Evolutionary conservation across 2,797 vertebrate genomes (phyloP).

Genomic region (Zonotrichia albicollis): DNA sequence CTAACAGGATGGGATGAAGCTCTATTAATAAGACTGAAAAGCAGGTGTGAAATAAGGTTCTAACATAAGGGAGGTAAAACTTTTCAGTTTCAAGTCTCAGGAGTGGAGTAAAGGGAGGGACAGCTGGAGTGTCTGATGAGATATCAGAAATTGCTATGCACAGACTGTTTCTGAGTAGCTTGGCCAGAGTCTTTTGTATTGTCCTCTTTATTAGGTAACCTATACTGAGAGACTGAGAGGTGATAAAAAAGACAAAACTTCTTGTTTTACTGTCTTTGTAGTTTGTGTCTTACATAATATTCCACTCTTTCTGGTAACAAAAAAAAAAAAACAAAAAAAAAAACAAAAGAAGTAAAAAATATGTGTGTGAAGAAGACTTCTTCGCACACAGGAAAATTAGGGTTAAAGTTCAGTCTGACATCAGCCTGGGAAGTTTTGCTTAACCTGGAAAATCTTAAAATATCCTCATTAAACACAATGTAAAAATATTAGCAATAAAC

Average conservation of each 20-base stretch:
- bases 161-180: neutral
- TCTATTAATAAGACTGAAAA: neutral
- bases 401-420: neutral
- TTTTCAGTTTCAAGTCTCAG: neutral
- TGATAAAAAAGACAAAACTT: neutral
- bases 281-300: neutral
- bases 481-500: neutral
- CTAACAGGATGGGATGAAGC: neutral
- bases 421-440: neutral
- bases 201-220: neutral
- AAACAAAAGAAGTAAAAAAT: neutral
- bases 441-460: neutral
- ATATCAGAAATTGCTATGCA: neutral
- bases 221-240: neutral
- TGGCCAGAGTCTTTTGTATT: neutral
- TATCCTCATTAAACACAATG: neutral
- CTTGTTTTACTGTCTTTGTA: neutral
- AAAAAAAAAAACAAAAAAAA: too few species aligned
- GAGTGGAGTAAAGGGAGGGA: neutral
- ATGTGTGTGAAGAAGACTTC: rapidly evolving
- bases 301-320: neutral
- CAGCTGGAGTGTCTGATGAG: neutral
- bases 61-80: neutral
- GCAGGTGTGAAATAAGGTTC: neutral
- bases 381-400: neutral